Evolutionary conservation across 2,113 vertebrate species (phyloP), one percentile per base, ranked within the genome.

Genomic region (Ctenodactylus gundi): DNA sequence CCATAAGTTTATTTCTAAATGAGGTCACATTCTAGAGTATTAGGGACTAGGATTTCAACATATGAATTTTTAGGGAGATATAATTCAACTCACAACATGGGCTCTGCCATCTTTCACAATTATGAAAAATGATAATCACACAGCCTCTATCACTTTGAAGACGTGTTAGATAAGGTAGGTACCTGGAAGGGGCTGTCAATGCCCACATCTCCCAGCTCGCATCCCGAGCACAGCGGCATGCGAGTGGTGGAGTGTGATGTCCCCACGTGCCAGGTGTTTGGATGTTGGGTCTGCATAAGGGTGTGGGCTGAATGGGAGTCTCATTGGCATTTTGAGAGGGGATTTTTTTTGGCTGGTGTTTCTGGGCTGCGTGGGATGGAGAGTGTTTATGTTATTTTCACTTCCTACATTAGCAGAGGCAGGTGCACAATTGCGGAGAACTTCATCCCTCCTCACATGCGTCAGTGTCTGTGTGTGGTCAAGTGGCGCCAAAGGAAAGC

Each of bases 371-470:
- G 93, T 97, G 90, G 93, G 95, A 83, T 73, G 94, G 46, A 78
- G 88, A 6, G 21, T 6, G 0, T 41, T 73, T 39, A 41, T 82
- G 62, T 55, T 82, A 85, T 95, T 97, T 96, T 97, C 94, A 96
- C 95, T 97, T 97, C 95, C 97, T 81, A 76, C 73, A 83, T 85
- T n/a, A 77, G 90, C 92, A n/a, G 46, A 13, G 68, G 93, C 97
- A 97, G 96, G 96, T 97, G 93, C 96, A 84, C 41, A 15, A 6
- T 72, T 85, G 65, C 44, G 68, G 93, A 96, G 93, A 97, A 97
- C 94, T 96, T 78, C 84, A 67, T 83, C 68, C 62, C 78, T 90
- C 64, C 62, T 55, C 70, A 53, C 80, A 85, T 67, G 85, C 82
- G 60, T 72, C 0, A 77, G 75, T 55, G 29, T n/a, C 81, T 83